phyloP scores from a whole-genome alignment of 37 sponge, comb jelly and placozoan species.

The Cliona cf. orientalis region DNA sequence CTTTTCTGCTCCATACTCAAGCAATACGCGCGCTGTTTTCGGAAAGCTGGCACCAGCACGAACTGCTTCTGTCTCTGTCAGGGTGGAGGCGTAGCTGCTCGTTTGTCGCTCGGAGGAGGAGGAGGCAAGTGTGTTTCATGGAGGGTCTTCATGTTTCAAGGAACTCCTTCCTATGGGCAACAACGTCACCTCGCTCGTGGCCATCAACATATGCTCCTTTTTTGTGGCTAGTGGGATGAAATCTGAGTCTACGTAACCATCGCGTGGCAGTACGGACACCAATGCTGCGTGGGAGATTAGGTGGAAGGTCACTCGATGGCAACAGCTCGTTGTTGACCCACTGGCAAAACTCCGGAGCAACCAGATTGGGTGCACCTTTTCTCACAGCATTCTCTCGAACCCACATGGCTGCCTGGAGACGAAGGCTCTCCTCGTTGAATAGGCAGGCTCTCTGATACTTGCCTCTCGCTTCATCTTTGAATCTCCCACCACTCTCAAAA shows the following conservation, averaged over 20 bases:
- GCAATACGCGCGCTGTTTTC: constrained; percentile 1
- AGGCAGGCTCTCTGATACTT: constrained; percentile 24
- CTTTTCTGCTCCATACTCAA: constrained; percentile 31
- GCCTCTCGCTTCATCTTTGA: constrained; percentile 1
- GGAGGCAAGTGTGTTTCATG: neutral
- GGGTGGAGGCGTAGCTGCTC: neutral
- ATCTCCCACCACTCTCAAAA: neutral
- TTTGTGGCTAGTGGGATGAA: constrained; percentile 8
- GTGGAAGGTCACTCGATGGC: neutral
- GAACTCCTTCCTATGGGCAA: constrained; percentile 7
- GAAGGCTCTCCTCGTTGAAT: constrained; percentile 25
- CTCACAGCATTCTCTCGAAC: constrained; percentile 10
- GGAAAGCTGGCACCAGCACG: neutral
- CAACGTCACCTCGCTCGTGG: constrained; percentile 55
- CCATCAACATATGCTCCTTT: constrained; percentile 66
- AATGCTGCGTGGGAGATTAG: constrained; percentile 1
- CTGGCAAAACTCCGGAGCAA: constrained; percentile 25
- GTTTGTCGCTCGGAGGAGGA: constrained; percentile 8
- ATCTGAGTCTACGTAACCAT: constrained; percentile 9
- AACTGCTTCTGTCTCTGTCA: neutral
- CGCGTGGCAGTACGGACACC: constrained; percentile 21
- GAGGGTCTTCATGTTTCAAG: neutral
- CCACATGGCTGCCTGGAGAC: constrained; percentile 14
- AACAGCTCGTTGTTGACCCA: constrained; percentile 32
- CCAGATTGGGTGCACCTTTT: constrained; percentile 40